Percentiles rank a stretch among this genome's conserved stretches.
Evolutionary conservation across 2,888 invertebrate genomes (phyloP).

Genomic region (Conchocele bisecta): DNA sequence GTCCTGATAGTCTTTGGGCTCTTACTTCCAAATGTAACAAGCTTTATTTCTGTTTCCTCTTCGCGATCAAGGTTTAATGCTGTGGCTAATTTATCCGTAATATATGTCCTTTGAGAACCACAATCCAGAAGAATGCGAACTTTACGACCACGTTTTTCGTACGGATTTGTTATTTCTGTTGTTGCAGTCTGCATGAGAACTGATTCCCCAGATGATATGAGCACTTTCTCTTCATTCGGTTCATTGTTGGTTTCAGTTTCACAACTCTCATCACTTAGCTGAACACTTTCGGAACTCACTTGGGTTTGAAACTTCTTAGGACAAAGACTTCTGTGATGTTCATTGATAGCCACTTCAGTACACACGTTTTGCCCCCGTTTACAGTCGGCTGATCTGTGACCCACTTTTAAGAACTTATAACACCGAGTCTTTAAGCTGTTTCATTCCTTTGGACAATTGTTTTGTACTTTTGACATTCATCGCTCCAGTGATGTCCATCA

Average conservation of each 20-base stretch:
- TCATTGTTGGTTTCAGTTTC: background rate
- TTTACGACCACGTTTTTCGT: background rate
- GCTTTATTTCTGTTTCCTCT: conserved; percentile 9
- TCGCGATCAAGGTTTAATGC: background rate
- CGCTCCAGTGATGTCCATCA: conserved; percentile 6
- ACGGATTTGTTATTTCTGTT: conserved; percentile 7
- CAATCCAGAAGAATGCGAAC: conserved; percentile 14
- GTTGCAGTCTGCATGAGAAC: conserved; percentile 25
- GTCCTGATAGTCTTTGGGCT: conserved; percentile 9
- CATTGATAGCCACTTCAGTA: conserved; percentile 4
- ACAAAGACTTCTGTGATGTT: conserved; percentile 25
- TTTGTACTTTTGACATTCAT: conserved; percentile 6
- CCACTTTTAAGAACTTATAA: conserved; percentile 14
- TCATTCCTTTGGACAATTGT: conserved; percentile 6
- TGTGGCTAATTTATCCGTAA: conserved; percentile 12
- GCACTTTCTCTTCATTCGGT: background rate
- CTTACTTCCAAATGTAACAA: conserved; percentile 27
- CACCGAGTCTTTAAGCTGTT: conserved; percentile 4
- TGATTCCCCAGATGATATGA: conserved; percentile 15
- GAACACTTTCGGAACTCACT: background rate
- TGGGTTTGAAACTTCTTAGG: conserved; percentile 1
- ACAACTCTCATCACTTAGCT: background rate
- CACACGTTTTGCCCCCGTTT: too few species aligned
- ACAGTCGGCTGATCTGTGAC: conserved; percentile 13
- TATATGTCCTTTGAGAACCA: conserved; percentile 15